Percentiles rank a stretch among this genome's conserved stretches.
Conservation (phyloP, 2,888 invertebrate genomes). For the Cenopis cana region DNA sequence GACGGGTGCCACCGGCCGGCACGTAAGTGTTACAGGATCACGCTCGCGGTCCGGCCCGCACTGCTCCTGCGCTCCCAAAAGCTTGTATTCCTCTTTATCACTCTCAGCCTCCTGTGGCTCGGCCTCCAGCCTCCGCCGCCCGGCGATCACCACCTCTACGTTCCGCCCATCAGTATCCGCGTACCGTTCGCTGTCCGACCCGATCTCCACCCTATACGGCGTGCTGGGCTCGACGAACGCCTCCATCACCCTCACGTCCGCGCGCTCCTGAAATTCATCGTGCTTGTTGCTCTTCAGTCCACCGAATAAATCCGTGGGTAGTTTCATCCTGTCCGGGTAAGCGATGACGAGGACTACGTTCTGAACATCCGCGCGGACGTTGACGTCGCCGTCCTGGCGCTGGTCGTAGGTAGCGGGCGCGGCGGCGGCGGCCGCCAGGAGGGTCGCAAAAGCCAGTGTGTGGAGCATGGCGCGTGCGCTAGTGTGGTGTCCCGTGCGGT, state of each 20-base stretch:
- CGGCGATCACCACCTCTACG: constrained; percentile 74
- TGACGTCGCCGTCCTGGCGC: constrained; percentile 90
- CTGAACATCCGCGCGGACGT: constrained; percentile 90
- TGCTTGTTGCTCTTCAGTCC: constrained; percentile 55
- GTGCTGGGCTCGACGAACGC: constrained; percentile 88
- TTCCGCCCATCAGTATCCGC: constrained; percentile 62
- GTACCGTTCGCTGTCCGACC: constrained; percentile 58
- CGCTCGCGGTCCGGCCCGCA: constrained; percentile 90
- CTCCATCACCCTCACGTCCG: constrained; percentile 76
- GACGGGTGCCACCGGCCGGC: constrained; percentile 52
- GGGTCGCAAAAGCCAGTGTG: constrained; percentile 56
- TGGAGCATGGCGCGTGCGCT: constrained; percentile 72
- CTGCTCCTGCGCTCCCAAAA: constrained; percentile 89
- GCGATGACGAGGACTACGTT: constrained; percentile 90
- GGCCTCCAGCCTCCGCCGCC: constrained; percentile 61
- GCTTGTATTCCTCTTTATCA: constrained; percentile 74
- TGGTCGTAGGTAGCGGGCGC: constrained; percentile 86
- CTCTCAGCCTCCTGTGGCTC: constrained; percentile 56
- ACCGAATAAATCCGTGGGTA: constrained; percentile 56
- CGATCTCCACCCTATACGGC: constrained; percentile 89
- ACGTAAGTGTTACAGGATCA: constrained; percentile 88
- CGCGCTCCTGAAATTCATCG: constrained; percentile 66
- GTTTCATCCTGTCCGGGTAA: constrained; percentile 71
- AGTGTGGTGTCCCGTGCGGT: constrained; percentile 57
- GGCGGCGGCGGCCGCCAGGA: constrained; percentile 63